Evolutionary conservation across 37 sponge, comb jelly and placozoan species (phyloP), one percentile per base, ranked within the genome.

Genomic region (Amphimedon queenslandica): DNA sequence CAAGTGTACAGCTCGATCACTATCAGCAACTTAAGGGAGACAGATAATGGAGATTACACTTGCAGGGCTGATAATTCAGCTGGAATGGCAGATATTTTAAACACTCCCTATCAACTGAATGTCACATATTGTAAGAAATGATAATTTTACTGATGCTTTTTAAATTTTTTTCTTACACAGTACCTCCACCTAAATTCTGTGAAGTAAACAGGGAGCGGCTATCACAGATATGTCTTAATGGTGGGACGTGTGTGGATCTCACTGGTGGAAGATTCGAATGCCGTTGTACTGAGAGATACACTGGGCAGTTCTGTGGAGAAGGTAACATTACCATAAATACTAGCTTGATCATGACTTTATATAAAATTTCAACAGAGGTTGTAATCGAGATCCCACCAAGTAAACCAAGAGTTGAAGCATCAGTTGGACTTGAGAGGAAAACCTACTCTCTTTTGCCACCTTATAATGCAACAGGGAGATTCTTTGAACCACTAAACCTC

Each of bases 1-100:
- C 47, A n/a, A 60, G 16, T 28, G 1, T 21, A 8, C 31, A 80
- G 81, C 67, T 53, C 47, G 8, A 32, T 80, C 5, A 80, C 57
- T 2, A 37, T 80, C 18, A 33, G 63, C 11, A 53, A 72, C 47
- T 11, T 69, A 11, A 32, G 5, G 0, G 69, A 51, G n/a, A 31
- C 8, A 25, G 61, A 60, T 25, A 20, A 37, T 32, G 73, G 73
- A 27, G 6, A 1, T 1, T 80, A 80, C 57, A 11, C 27, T 0
- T 80, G 81, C 47, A 6, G 55, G 29, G 80, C 71, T 30, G 18
- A 70, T 5, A 58, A 38, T 31, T 2, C 5, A 1, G 25, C 61
- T 57, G 72, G 61, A 58, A 25, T 18, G 31, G 75, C 61, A 6
- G 27, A 13, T 60, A n/a, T 60, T n/a, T n/a, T 25, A 60, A n/a